Evolutionary conservation across 2,888 invertebrate genomes (phyloP), one percentile per base, ranked within the genome.

Genomic region (Acronicta alni): DNA sequence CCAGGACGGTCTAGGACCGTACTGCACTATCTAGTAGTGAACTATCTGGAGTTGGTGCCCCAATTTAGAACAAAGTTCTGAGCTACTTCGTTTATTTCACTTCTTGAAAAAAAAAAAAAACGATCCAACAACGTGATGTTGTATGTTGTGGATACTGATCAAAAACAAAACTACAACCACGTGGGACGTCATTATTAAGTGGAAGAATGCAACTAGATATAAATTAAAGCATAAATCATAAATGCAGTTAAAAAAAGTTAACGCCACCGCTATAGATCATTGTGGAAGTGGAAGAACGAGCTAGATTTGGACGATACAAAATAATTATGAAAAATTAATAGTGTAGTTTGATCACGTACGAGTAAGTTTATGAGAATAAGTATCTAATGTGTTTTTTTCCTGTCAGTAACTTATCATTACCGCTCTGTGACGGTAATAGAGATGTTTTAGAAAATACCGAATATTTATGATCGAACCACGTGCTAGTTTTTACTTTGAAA

Each of bases 181-280:
- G 3, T 4, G 17, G 12, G 16, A 18, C 16, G 44, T 58, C 23
- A 30, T n/a, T 15, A n/a, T 38, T 17, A 18, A 47, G 26, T 47
- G 44, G 51, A 47, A 70, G 51, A 52, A 45, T n/a, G 42, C 12
- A 20, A 48, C n/a, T 16, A 26, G 44, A 54, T 57, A 38, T 37
- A 71, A 47, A 54, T 65, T 58, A 54, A 71, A 58, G 54, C 72
- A 65, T 65, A 41, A 58, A 71, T 67, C 46, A 66, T 17, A 47
- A 67, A 58, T 32, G 53, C 15, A 54, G 58, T 67, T 65, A 38
- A 55, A 67, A 59, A n/a, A 58, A 35, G 37, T 39, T 47, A 17
- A n/a, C 52, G 54, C 49, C 49, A 67, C 38, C 51, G 47, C 66
- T 51, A 51, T 54, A 58, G 35, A 71, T 71, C 64, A 51, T 70